Base-by-base conservation (phyloP, 1,140 invertebrate genomes). In the Megalopta genalis region DNA sequence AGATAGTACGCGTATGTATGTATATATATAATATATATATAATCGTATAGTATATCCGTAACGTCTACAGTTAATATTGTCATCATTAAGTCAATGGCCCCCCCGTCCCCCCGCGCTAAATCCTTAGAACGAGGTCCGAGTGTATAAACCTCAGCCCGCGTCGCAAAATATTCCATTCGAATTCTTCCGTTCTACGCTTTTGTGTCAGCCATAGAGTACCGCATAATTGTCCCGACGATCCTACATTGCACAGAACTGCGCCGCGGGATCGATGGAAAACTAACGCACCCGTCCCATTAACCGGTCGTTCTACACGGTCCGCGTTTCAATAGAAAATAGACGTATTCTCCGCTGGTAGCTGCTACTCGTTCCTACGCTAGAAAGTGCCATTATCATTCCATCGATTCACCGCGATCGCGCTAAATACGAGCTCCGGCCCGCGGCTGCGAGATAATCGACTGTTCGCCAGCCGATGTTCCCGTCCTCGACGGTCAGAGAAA, bases 21-120 rank as follows among this genome's bases (percentile, higher is more conserved):
- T 84, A 32, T 32, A 63, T 12, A 10, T 10, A 46, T 12, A 12
- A 46, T 81, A 67, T 86, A 86, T 81, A 85, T 69, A 78, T 32
- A 46, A n/a, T n/a, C n/a, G n/a, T 32, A 32, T 32, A 54, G n/a
- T 80, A 74, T 16, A 59, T 46, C 5, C n/a, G 42, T 65, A 65
- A 39, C 86, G 88, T 88, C 85, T 90, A 90, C 79, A 87, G 66
- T 86, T 80, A 83, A 84, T 91, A 91, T 92, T 90, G 90, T 91
- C 90, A 75, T 89, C 63, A 81, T 88, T 87, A 86, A 87, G 82
- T 84, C 85, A 79, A 74, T 67, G 57, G 66, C 62, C 63, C 60
- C 46, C 39, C 39, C 39, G 5, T 10, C 39, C 39, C 39, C 54
- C 66, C 32, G 59, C 18, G 39, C n/a, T 57, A 70, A 62, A 37